phyloP scores from a whole-genome alignment of 1,140 invertebrate species.

The Zaprionus lachaisei region DNA sequence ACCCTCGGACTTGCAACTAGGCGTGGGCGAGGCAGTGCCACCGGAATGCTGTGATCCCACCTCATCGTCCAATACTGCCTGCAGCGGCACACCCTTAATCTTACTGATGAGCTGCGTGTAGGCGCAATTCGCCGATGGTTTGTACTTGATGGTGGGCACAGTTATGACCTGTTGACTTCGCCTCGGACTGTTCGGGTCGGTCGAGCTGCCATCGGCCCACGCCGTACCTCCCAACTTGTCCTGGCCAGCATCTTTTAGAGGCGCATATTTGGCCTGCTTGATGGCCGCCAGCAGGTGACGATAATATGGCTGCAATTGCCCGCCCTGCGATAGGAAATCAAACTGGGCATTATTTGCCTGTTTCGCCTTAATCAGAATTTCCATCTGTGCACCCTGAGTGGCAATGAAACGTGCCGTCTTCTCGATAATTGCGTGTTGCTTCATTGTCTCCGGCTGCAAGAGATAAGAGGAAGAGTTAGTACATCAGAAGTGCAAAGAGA shows the following conservation, averaged over 20 bases:
- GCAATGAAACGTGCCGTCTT: slow-evolving; percentile 98
- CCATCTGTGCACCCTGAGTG: slow-evolving; percentile 97
- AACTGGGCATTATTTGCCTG: slow-evolving; percentile 97
- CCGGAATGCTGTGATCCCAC: slow-evolving; percentile 58
- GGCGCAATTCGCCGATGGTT: slow-evolving; percentile 92
- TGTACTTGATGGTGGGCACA: slow-evolving; percentile 88
- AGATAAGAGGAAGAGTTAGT: neutral
- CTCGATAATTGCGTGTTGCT: slow-evolving; percentile 97
- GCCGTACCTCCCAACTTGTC: slow-evolving; percentile 16
- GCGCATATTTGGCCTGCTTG: slow-evolving; percentile 91
- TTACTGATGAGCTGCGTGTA: slow-evolving; percentile 93
- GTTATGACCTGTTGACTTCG: slow-evolving; percentile 66
- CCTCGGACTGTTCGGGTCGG: slow-evolving; percentile 31
- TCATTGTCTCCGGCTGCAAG: slow-evolving; percentile 94
- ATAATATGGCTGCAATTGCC: slow-evolving; percentile 95
- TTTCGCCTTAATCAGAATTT: slow-evolving; percentile 98
- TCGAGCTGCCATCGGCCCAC: slow-evolving; percentile 85
- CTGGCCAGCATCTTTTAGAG: slow-evolving; percentile 74
- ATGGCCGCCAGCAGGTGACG: slow-evolving; percentile 92
- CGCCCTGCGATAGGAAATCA: slow-evolving; percentile 95
- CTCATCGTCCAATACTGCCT: slow-evolving; percentile 77
- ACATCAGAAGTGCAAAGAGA: neutral
- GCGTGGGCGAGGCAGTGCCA: slow-evolving; percentile 65
- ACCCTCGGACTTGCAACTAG: slow-evolving; percentile 60
- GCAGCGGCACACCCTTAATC: slow-evolving; percentile 90